phyloP scores from a whole-genome alignment of 1,140 invertebrate genomes.

The Orussus abietinus region DNA sequence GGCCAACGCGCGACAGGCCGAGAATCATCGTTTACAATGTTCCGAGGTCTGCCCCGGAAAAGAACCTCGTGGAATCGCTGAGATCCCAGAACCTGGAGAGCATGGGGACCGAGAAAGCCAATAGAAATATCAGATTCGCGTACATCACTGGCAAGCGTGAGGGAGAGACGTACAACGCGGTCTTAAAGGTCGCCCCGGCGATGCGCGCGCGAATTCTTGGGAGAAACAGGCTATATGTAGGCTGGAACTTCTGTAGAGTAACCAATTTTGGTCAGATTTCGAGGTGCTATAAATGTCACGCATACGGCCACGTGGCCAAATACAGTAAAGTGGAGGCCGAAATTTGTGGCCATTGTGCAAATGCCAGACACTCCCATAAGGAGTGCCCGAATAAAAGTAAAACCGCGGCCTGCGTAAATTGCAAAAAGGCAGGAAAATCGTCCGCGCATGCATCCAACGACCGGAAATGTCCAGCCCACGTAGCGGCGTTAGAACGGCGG shows the following conservation, averaged over 20 bases:
- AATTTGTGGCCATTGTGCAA: neutral
- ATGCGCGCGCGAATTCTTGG: neutral
- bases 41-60: neutral
- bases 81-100: neutral
- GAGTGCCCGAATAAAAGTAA: neutral
- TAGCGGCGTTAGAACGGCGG: neutral
- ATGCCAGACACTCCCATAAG: neutral
- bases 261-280: neutral
- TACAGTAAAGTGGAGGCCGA: neutral
- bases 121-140: neutral
- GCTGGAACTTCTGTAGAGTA: neutral
- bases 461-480: neutral
- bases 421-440: neutral
- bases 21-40: constrained; percentile 16
- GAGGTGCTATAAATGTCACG: neutral
- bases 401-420: neutral
- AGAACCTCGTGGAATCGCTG: neutral
- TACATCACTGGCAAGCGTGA: neutral
- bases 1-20: constrained; percentile 2
- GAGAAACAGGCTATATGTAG: neutral
- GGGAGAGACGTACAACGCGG: neutral
- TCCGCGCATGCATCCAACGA: neutral
- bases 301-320: neutral
- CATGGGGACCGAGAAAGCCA: too few species aligned
- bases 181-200: neutral